Conservation (phyloP, 2,113 vertebrate genomes). For the Leptosomus discolor region DNA sequence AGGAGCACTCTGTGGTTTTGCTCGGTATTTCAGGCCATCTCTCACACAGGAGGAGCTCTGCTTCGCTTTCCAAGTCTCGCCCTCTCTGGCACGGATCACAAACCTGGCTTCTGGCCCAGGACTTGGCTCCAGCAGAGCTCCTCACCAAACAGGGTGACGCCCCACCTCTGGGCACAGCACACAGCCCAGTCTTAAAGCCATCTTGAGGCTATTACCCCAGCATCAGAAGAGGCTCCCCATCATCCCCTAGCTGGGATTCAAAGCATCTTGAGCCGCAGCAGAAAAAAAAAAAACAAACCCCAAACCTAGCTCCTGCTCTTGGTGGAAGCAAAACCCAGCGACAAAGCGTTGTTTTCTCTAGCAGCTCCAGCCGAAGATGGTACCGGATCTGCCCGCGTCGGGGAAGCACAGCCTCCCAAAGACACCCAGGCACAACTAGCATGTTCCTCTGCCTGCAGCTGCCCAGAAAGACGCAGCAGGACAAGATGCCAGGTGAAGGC, state of each 20-base stretch:
- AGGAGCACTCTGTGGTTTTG: constrained; percentile 60
- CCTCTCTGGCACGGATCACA: constrained; percentile 39
- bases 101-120: constrained; percentile 51
- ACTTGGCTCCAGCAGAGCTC: constrained; percentile 28
- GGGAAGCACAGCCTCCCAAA: not conserved
- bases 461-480: not conserved
- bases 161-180: constrained; percentile 31
- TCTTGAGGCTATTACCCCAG: not conserved
- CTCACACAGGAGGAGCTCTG: constrained; percentile 51
- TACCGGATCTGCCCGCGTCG: fast-evolving
- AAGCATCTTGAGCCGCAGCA: not conserved
- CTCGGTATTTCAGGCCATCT: constrained; percentile 48
- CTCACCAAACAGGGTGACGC: constrained; percentile 49
- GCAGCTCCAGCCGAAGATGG: not conserved
- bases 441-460: not conserved
- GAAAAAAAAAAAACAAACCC: not conserved
- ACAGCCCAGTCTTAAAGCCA: not conserved
- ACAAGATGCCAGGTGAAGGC: not conserved
- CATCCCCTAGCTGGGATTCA: not conserved
- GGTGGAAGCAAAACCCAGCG: not conserved
- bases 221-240: not conserved
- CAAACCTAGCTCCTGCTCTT: not conserved
- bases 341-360: not conserved
- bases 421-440: not conserved
- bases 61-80: constrained; percentile 44